Base-by-base conservation (phyloP, 2,888 invertebrate genomes). In the Strigamia maritima region DNA sequence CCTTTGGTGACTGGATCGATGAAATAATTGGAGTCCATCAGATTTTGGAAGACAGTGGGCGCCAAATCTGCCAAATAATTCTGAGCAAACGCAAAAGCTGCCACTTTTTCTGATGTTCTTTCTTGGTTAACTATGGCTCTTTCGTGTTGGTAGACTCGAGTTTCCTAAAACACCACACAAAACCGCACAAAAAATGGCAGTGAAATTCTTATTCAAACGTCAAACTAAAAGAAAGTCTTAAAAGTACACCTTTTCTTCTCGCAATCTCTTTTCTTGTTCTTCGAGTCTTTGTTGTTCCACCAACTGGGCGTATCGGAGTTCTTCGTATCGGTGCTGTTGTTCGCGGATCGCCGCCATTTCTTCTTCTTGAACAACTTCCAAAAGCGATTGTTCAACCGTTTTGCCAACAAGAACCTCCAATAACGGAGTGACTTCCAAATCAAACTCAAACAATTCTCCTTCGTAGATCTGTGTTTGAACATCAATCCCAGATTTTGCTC, bases 381-480 rank as follows among this genome's bases (percentile, higher is more conserved):
- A 89, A 83, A 97, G 88, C 75, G 95, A 92, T 88, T 95, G 95
- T 86, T 97, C 94, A 80, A 95, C 89, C 80, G 94, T 94, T 86
- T 94, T 94, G 78, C 95, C 95, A 74, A 97, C 93, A 81, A 97
- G 88, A 77, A 93, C 92, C 86, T 97, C 95, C 81, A 97, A 89
- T 81, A 97, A 91, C 1, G 96, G 95, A 85, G 93, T 92, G 79
- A 96, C 95, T 87, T 97, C 96, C 84, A 91, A 87, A 86, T 97
- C 95, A 87, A 95, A 97, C 88, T 97, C 93, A 87, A 95, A 96
- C 79, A 97, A 88, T 85, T 97, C 97, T 79, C 94, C 95, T 1
- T 94, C 93, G 83, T 91, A 90, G 82, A 97, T 95, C 88, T 97
- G 95, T 70, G 97, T 97, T 84, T 87, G 88, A 7, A 89, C 91